Conservation (phyloP, 2,888 invertebrate genomes). For the Andrena flavipes region DNA sequence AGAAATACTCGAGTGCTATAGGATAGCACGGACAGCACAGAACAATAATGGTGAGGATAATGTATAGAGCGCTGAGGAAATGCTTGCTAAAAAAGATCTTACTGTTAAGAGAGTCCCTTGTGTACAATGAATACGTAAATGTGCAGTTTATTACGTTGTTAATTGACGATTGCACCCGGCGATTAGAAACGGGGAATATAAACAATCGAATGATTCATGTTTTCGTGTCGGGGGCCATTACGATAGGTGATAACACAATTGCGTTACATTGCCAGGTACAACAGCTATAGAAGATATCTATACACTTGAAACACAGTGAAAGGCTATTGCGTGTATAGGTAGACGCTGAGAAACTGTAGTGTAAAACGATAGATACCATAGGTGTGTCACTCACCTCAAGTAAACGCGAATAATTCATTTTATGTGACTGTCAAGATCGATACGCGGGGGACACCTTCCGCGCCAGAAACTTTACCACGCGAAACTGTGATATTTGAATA, state of each 20-base stretch:
- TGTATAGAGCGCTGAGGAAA: background rate
- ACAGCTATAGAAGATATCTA: background rate
- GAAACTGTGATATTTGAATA: background rate
- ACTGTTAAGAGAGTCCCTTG: too few relatives aligned
- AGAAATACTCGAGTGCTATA: background rate
- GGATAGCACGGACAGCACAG: background rate
- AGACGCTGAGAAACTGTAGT: slow-evolving; percentile 11
- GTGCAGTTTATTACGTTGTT: background rate
- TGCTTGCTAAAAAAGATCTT: too few relatives aligned
- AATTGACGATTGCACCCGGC: background rate
- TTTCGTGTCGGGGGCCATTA: background rate
- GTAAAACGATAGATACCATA: background rate
- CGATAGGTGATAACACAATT: background rate
- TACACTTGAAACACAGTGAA: background rate
- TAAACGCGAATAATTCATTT: slow-evolving; percentile 48
- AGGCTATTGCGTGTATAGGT: background rate
- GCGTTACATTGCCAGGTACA: background rate
- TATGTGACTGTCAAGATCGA: slow-evolving; percentile 27
- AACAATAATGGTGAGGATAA: background rate
- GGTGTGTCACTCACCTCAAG: slow-evolving; percentile 45
- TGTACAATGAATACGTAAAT: background rate
- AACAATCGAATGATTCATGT: slow-evolving; percentile 1
- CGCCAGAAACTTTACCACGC: background rate
- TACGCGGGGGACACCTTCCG: background rate
- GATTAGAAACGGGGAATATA: background rate